Evolutionary conservation across 2,797 vertebrate genomes (phyloP), one percentile per base, ranked within the genome.

Genomic region (Catamblyrhynchus diadema): DNA sequence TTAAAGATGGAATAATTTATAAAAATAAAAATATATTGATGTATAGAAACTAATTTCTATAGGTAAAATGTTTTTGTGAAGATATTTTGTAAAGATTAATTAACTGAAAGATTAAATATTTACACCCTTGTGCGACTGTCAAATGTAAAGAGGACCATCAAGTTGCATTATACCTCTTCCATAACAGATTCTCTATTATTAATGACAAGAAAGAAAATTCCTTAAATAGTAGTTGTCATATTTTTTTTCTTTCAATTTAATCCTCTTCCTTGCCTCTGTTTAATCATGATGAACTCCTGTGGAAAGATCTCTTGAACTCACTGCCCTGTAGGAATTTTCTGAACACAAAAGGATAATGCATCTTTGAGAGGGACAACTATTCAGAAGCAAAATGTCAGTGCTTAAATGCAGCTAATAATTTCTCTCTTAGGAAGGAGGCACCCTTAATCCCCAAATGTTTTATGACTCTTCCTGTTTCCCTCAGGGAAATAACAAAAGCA

Each of bases 1-100:
- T 98, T 98, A 98, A 98, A 98, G 98, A 98, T 98, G 98, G 97
- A 98, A 97, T 98, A 98, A 98, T 98, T 98, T 98, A 98, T 98
- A 98, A 97, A 97, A 98, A 98, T 95, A 91, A 98, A 98, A 98
- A 96, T 98, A 99, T 99, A 99, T 99, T 98, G 98, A 98, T 98
- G 97, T 98, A 98, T 98, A 98, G 97, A 98, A 97, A 97, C 94
- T 97, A 98, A 98, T 98, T 98, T 99, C 98, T 98, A 98, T 98
- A 98, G 98, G 98, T 98, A 97, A 98, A 97, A 98, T 96, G 97
- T 97, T 98, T 98, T 98, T 98, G 97, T 98, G 97, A 97, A 84
- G 98, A 96, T 98, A 98, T 98, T 98, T 98, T 98, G 97, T 98
- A 97, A 97, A 97, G 97, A 98, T 90, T 94, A 97, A 97, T 97